Evolutionary conservation across 2,888 invertebrate species (phyloP).

Genomic region (Lacanobia oleracea): DNA sequence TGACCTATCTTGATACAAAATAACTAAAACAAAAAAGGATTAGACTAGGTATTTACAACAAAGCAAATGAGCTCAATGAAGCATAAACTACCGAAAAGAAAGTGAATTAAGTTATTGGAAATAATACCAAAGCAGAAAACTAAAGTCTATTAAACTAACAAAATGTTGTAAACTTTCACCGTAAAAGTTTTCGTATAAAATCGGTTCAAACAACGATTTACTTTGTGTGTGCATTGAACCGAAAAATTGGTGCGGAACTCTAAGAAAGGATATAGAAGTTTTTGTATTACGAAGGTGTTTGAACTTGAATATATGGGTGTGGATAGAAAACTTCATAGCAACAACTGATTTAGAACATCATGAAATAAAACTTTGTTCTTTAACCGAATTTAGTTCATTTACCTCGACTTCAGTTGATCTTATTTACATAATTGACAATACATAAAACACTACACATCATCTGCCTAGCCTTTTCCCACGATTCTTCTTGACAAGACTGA

Average conservation of each 20-base stretch:
- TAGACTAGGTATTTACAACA: background rate
- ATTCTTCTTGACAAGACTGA: too few species aligned
- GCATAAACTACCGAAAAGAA: constrained; percentile 9
- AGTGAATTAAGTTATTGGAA: constrained; percentile 48
- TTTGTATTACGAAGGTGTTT: constrained; percentile 31
- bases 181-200: constrained; percentile 58
- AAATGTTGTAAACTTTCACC: constrained; percentile 40
- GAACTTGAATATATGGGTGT: background rate
- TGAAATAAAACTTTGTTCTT: background rate
- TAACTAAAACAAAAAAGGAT: constrained; percentile 1
- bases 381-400: too few species aligned
- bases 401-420: too few species aligned
- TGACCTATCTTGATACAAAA: background rate
- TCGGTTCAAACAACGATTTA: constrained; percentile 59
- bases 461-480: too few species aligned
- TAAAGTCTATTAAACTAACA: constrained; percentile 51
- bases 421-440: too few species aligned
- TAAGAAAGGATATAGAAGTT: constrained; percentile 24
- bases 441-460: too few species aligned
- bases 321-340: background rate
- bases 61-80: constrained; percentile 20
- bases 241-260: constrained; percentile 60
- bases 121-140: constrained; percentile 44
- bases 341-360: background rate
- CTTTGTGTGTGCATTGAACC: constrained; percentile 51